Percentiles rank a stretch among this genome's conserved stretches.
These are phyloP conservation scores for Protomyctophum bolini DNA, from an alignment of 2,113 vertebrate genomes.

Conservation along the genomic window DNA sequence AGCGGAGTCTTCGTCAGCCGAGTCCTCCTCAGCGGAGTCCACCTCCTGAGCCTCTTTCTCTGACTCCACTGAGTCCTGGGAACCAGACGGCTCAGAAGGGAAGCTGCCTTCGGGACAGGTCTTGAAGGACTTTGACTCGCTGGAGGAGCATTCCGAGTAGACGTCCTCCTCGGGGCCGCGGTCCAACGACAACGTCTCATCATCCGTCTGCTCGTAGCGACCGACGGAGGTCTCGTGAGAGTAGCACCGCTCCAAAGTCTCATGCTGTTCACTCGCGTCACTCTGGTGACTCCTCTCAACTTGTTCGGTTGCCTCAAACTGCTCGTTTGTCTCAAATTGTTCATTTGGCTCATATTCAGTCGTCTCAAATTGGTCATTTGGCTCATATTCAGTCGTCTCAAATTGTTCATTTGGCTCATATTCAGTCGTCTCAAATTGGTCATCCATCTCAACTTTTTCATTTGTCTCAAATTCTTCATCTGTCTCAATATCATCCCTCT, in stretches of 20 bases:
- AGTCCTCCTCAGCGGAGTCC: no score
- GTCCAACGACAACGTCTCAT: conserved; percentile 4
- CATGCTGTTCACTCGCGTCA: conserved; percentile 19
- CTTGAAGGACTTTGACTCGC: conserved; percentile 66
- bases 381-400: no score
- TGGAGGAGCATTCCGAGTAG: conserved; percentile 62
- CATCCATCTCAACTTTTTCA: no score
- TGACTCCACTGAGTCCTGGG: conserved; percentile 56
- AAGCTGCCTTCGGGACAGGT: conserved; percentile 54
- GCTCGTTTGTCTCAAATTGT: no score
- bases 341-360: no score
- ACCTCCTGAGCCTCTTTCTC: conserved; percentile 61
- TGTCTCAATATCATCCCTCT: no score
- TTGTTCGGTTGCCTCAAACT: no score
- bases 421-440: no score
- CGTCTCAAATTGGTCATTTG: no score
- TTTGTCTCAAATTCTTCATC: no score
- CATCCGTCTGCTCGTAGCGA: not conserved
- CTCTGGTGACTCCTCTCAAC: conserved; percentile 1
- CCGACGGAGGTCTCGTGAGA: conserved; percentile 7
- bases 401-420: no score
- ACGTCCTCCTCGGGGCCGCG: conserved; percentile 51
- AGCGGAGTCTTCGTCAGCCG: no score
- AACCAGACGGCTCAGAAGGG: conserved; percentile 42
- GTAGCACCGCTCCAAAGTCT: conserved; percentile 19